These are phyloP conservation scores for Takifugu ocellatus DNA, from an alignment of 2,797 vertebrate species.

Conservation along the genomic window DNA sequence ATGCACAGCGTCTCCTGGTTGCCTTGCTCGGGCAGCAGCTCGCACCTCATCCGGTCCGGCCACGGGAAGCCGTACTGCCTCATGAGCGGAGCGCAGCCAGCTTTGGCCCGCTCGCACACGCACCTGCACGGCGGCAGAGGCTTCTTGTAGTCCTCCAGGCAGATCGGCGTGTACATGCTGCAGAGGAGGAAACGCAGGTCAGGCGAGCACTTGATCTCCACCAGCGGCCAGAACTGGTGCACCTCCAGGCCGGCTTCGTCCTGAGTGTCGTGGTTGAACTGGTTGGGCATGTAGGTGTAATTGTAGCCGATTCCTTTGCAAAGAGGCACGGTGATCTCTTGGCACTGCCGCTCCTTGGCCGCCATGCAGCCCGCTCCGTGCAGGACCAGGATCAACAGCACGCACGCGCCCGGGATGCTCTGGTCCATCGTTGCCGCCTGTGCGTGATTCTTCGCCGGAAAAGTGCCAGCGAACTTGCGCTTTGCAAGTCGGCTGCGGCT, in stretches of 20 bases:
- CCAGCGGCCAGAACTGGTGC: slow-evolving; percentile 95
- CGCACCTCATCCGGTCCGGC: slow-evolving; percentile 94
- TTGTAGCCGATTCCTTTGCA: slow-evolving; percentile 95
- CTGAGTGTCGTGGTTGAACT: slow-evolving; percentile 95
- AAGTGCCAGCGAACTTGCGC: slow-evolving; percentile 54
- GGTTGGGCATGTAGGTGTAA: slow-evolving; percentile 93
- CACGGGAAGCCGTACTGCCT: slow-evolving; percentile 94
- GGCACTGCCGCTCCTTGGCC: slow-evolving; percentile 85
- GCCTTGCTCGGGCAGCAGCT: slow-evolving; percentile 86
- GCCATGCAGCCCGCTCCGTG: slow-evolving; percentile 52
- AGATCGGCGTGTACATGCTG: slow-evolving; percentile 95
- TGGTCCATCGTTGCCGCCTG: slow-evolving; percentile 45
- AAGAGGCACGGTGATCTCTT: slow-evolving; percentile 90
- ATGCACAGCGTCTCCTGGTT: slow-evolving; percentile 87
- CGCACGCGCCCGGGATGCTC: slow-evolving; percentile 69
- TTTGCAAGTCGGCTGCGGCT: slow-evolving; percentile 38
- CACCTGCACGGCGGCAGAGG: slow-evolving; percentile 89
- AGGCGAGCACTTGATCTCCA: slow-evolving; percentile 90
- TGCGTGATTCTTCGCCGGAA: slow-evolving; percentile 11
- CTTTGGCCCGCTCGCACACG: slow-evolving; percentile 90
- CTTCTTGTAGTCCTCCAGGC: slow-evolving; percentile 92
- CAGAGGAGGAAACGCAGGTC: slow-evolving; percentile 93
- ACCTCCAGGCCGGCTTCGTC: slow-evolving; percentile 93
- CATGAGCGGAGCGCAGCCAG: slow-evolving; percentile 93
- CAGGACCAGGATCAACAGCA: slow-evolving; percentile 42